Evolutionary conservation across 2,888 invertebrate species (phyloP).

Genomic region (Megastigmus dorsalis): DNA sequence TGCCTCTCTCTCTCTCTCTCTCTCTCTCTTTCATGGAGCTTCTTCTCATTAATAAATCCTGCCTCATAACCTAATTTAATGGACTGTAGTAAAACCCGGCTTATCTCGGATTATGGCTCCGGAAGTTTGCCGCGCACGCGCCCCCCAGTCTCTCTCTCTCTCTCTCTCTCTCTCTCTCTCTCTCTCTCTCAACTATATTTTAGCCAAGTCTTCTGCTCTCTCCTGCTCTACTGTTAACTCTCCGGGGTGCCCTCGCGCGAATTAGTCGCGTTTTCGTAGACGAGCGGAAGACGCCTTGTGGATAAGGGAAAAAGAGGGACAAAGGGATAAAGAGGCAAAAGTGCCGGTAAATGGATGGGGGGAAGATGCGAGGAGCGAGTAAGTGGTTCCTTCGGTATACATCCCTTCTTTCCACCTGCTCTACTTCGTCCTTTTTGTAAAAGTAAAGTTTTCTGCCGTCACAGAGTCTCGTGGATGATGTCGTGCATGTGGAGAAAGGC

Average conservation of each 20-base stretch:
- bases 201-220: background rate
- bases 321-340: background rate
- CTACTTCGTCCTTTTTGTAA: too few relatives aligned
- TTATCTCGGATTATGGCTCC: conserved; percentile 50
- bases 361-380: too few relatives aligned
- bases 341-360: too few relatives aligned
- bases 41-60: conserved; percentile 50
- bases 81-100: conserved; percentile 44
- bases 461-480: too few relatives aligned
- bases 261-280: conserved; percentile 33
- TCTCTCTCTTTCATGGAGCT: background rate
- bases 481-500: too few relatives aligned
- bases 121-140: conserved; percentile 10
- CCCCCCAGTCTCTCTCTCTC: background rate
- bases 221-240: conserved; percentile 10
- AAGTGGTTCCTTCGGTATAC: too few relatives aligned
- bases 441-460: too few relatives aligned
- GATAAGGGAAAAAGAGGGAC: background rate
- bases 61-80: conserved; percentile 52
- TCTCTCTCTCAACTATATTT: conserved; percentile 1
- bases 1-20: background rate
- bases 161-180: background rate
- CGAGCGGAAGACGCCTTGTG: conserved; percentile 9
- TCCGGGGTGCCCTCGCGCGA: conserved; percentile 17
- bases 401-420: too few relatives aligned